A percentile compares a stretch with the other conserved stretches of the same genome.
Evolutionary conservation across 2,888 invertebrate genomes (phyloP).

Genomic region (Rhamnusium bicolor): DNA sequence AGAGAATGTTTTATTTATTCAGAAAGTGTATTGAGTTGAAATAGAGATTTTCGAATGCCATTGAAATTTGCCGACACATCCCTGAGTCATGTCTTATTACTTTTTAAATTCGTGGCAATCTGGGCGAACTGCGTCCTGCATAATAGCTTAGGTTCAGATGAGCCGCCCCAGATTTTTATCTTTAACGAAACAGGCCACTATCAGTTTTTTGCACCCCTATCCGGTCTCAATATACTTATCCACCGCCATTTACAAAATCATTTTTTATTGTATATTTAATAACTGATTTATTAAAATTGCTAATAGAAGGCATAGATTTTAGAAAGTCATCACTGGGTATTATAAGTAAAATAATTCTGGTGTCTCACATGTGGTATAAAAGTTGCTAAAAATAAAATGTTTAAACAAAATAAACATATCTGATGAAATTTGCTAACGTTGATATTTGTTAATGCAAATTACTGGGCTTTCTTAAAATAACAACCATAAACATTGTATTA

Average conservation of each 20-base stretch:
- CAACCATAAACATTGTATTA: too few relatives aligned
- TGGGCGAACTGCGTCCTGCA: slow-evolving; percentile 16
- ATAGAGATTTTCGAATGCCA: neutral
- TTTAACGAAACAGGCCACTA: neutral
- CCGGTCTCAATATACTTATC: neutral
- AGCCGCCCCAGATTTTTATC: slow-evolving; percentile 22
- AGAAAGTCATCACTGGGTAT: too few relatives aligned
- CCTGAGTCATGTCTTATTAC: slow-evolving; percentile 1
- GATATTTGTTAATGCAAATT: too few relatives aligned
- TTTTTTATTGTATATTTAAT: neutral
- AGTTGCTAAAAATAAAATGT: too few relatives aligned
- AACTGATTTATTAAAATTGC: neutral
- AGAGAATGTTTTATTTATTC: neutral
- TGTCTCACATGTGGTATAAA: too few relatives aligned
- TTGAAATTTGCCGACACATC: slow-evolving; percentile 1
- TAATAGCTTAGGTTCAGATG: slow-evolving; percentile 13
- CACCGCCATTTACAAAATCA: neutral
- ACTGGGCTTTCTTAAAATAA: too few relatives aligned
- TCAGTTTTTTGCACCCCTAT: slow-evolving; percentile 2
- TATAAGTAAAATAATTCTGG: neutral
- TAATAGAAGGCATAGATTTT: neutral
- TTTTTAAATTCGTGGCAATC: slow-evolving; percentile 25
- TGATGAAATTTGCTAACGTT: too few relatives aligned
- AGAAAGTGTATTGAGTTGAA: slow-evolving; percentile 9
- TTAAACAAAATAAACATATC: too few relatives aligned